Evolutionary conservation across 2,113 vertebrate species (phyloP).

Genomic region (Esox niger): DNA sequence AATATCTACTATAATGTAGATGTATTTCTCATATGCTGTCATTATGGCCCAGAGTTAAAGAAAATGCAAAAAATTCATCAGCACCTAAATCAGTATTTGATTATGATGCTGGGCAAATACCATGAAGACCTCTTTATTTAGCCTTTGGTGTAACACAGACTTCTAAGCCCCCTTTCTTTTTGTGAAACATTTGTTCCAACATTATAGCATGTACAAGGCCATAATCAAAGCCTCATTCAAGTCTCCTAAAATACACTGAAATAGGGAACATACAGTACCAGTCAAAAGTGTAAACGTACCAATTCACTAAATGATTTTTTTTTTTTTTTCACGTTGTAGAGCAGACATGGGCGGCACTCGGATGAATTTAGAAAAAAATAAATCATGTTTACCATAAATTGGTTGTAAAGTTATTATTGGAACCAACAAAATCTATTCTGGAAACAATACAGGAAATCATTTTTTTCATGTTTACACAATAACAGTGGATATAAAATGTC

Average conservation of each 20-base stretch:
- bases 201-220: no score
- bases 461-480: no score
- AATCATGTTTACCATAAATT: no score
- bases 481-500: no score
- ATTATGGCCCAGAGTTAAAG: background rate
- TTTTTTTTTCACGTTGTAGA: no score
- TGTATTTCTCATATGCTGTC: background rate
- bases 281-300: no score
- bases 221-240: background rate
- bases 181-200: background rate
- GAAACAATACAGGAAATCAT: no score
- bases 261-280: background rate
- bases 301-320: no score
- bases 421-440: no score
- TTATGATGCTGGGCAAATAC: background rate
- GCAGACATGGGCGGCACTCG: no score
- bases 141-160: background rate
- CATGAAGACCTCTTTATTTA: background rate
- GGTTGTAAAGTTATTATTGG: no score
- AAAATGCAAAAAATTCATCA: background rate
- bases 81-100: background rate
- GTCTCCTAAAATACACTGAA: conserved; percentile 32
- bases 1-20: background rate
- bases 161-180: background rate
- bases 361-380: no score